A percentile compares a stretch with the other conserved stretches of the same genome.
phyloP scores from a whole-genome alignment of 1,140 invertebrate species.

The Condylostylus longicornis region DNA sequence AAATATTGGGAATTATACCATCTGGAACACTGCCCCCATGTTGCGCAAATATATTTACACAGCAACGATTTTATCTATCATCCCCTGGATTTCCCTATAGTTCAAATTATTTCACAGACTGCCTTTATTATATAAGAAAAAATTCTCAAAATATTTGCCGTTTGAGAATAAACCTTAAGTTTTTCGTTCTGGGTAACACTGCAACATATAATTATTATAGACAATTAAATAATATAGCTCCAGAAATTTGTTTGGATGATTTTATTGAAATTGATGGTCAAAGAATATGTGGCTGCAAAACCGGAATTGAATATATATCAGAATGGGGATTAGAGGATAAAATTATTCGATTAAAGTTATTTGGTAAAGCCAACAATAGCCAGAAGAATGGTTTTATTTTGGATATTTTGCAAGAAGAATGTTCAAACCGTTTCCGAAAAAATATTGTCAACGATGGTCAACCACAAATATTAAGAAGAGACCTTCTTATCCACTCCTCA shows the following conservation, averaged over 20 bases:
- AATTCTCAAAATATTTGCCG: conserved; percentile 34
- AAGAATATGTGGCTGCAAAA: conserved; percentile 40
- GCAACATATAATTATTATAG: conserved; percentile 9
- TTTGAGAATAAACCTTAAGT: conserved; percentile 37
- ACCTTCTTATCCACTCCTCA: too few relatives aligned
- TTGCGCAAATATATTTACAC: conserved; percentile 32
- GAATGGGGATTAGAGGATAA: conserved; percentile 24
- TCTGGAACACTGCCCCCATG: conserved; percentile 19
- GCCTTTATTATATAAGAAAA: conserved; percentile 36
- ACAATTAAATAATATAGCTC: neutral
- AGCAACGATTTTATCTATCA: conserved; percentile 34
- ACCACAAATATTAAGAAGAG: too few relatives aligned
- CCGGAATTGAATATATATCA: conserved; percentile 32
- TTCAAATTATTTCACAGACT: conserved; percentile 31
- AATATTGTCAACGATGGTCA: too few relatives aligned
- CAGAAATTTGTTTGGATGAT: conserved; percentile 31
- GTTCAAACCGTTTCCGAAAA: conserved; percentile 25
- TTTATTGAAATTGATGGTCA: conserved; percentile 40
- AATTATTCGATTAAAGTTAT: conserved; percentile 24
- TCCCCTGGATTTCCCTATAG: conserved; percentile 40
- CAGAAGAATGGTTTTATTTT: conserved; percentile 36
- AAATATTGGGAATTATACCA: conserved; percentile 2
- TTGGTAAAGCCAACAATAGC: conserved; percentile 16
- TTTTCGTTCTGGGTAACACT: conserved; percentile 36
- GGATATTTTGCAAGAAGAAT: conserved; percentile 39